Evolutionary conservation across 2,113 vertebrate genomes (phyloP).

Genomic region (Semicossyphus pulcher): DNA sequence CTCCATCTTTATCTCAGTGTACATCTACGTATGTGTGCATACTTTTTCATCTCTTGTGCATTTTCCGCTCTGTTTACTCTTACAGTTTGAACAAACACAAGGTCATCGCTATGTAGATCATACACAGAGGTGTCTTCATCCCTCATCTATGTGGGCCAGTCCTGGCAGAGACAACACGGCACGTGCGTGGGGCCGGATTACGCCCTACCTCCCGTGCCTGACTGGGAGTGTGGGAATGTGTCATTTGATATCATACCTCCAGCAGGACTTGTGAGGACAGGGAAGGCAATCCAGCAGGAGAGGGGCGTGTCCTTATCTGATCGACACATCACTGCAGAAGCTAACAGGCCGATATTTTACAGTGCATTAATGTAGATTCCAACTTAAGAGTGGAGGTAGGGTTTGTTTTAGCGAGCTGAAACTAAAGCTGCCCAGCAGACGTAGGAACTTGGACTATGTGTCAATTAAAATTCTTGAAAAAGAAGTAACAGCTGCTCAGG

Average conservation of each 20-base stretch:
- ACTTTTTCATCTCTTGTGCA: constrained; percentile 15
- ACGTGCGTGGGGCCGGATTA: constrained; percentile 57
- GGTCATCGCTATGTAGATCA: constrained; percentile 34
- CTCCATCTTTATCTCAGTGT: constrained; percentile 43
- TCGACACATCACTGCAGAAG: constrained; percentile 22
- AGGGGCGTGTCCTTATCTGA: constrained; percentile 23
- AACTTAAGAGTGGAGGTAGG: not conserved
- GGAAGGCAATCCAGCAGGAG: constrained; percentile 27
- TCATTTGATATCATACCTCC: constrained; percentile 67
- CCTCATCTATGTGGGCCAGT: constrained; percentile 41
- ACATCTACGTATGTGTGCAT: not conserved
- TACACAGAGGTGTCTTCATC: constrained; percentile 40
- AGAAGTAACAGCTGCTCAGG: constrained; percentile 65
- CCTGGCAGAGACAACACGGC: constrained; percentile 41
- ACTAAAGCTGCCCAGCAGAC: constrained; percentile 46
- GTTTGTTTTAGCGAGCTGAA: constrained; percentile 50
- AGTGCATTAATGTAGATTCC: constrained; percentile 11
- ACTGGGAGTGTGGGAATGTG: constrained; percentile 75
- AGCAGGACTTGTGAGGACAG: constrained; percentile 64
- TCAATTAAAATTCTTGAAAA: constrained; percentile 67
- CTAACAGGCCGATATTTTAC: constrained; percentile 23
- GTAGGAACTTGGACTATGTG: constrained; percentile 45
- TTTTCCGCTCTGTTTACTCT: constrained; percentile 13
- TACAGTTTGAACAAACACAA: constrained; percentile 19
- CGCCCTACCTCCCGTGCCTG: constrained; percentile 44